phyloP scores from a whole-genome alignment of 53 echinoderm and acorn worm genomes.

The Holothuria scabra region DNA sequence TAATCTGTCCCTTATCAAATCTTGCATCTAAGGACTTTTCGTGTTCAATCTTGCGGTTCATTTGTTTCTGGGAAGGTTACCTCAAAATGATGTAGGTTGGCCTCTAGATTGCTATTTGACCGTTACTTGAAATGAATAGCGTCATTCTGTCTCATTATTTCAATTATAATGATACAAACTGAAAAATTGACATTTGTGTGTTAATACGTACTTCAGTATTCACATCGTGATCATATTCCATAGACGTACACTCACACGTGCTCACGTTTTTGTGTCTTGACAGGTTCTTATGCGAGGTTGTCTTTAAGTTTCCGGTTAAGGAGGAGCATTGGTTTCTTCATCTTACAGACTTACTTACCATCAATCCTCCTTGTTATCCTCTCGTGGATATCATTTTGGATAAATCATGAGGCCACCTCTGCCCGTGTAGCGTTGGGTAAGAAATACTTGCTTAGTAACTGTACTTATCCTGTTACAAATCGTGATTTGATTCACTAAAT shows the following conservation, averaged over 20 bases:
- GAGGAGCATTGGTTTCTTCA: slow-evolving; percentile 94
- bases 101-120: too few relatives aligned
- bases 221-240: slow-evolving; percentile 13
- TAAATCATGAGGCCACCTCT: slow-evolving; percentile 97
- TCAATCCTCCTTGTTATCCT: slow-evolving; percentile 92
- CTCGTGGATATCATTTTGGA: slow-evolving; percentile 98
- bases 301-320: slow-evolving; percentile 78
- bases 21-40: background rate
- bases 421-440: slow-evolving; percentile 95
- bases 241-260: background rate
- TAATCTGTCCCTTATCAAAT: slow-evolving; percentile 2
- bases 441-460: background rate
- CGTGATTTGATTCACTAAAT: too few relatives aligned
- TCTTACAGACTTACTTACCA: slow-evolving; percentile 94
- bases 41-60: background rate
- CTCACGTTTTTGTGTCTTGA: background rate
- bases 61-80: background rate
- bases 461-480: too few relatives aligned
- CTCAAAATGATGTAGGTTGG: too few relatives aligned
- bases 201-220: slow-evolving; percentile 36
- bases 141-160: too few relatives aligned
- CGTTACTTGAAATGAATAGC: too few relatives aligned
- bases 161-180: too few relatives aligned
- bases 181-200: slow-evolving; percentile 18
- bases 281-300: slow-evolving; percentile 85